Percentiles rank a stretch among this genome's conserved stretches.
Conservation (phyloP, 2,888 invertebrate species). For the Caenorhabditis imperialis region DNA sequence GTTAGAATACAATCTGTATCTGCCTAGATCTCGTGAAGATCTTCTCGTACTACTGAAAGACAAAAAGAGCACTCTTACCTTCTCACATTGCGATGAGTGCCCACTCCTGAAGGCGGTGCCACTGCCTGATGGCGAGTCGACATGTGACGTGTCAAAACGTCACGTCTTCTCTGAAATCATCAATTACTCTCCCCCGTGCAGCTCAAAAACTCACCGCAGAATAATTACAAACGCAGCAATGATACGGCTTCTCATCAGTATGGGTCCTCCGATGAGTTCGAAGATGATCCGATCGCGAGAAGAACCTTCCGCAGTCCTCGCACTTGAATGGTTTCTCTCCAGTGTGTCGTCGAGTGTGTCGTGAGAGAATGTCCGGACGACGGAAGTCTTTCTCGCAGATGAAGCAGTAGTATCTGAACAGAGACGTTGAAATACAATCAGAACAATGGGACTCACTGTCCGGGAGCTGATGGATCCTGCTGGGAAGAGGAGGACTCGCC, state of each 20-base stretch:
- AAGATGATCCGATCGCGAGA: conserved; percentile 75
- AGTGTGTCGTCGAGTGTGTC: conserved; percentile 76
- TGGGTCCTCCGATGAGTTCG: conserved; percentile 71
- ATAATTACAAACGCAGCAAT: conserved; percentile 73
- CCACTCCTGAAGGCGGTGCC: conserved; percentile 55
- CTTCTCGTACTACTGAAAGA: too few relatives aligned
- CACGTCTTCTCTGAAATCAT: conserved; percentile 69
- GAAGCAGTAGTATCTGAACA: conserved; percentile 57
- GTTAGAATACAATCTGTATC: too few relatives aligned
- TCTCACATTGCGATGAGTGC: conserved; percentile 59
- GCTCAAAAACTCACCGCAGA: conserved; percentile 67
- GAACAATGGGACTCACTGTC: conserved; percentile 22
- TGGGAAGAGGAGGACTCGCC: conserved; percentile 5
- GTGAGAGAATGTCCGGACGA: conserved; percentile 74
- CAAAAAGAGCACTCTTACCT: conserved; percentile 18
- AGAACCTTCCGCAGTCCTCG: conserved; percentile 72
- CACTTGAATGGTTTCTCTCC: conserved; percentile 77
- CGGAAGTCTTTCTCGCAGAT: conserved; percentile 75
- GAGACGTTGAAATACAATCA: too few relatives aligned
- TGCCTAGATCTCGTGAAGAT: too few relatives aligned
- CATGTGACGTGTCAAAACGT: conserved; percentile 76
- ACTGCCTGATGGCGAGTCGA: conserved; percentile 72
- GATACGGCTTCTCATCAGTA: conserved; percentile 77
- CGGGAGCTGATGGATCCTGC: conserved; percentile 9
- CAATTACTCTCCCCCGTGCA: background rate